These are phyloP conservation scores for Scaptomyza graminum DNA, from an alignment of 1,140 invertebrate genomes.

Conservation along the genomic window DNA sequence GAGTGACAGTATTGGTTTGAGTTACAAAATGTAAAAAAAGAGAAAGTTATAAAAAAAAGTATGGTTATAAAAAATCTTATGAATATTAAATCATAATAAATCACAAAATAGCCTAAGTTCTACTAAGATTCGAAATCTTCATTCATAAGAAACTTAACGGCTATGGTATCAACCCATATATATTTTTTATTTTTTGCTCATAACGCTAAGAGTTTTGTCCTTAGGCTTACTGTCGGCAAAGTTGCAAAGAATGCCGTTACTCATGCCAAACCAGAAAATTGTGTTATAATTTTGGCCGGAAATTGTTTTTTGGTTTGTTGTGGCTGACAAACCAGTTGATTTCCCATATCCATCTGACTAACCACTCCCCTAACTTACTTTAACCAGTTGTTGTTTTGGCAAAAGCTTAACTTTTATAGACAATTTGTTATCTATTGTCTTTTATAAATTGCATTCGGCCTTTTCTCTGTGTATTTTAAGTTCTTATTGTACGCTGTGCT, in stretches of 20 bases:
- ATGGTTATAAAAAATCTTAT: too few relatives aligned
- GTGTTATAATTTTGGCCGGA: constrained; percentile 45
- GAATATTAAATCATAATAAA: too few relatives aligned
- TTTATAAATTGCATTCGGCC: background rate
- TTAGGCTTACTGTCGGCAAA: constrained; percentile 3
- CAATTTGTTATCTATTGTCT: constrained; percentile 16
- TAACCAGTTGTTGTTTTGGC: constrained; percentile 9
- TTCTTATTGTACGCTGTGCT: background rate
- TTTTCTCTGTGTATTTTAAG: background rate
- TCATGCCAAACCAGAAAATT: constrained; percentile 22
- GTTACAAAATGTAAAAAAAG: too few relatives aligned
- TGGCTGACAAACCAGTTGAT: constrained; percentile 58
- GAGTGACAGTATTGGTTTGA: background rate
- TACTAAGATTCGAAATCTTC: too few relatives aligned
- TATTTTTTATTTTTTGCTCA: too few relatives aligned
- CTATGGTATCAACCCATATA: background rate
- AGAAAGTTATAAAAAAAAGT: too few relatives aligned
- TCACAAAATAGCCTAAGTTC: too few relatives aligned
- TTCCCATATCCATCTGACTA: constrained; percentile 17
- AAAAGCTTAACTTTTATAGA: background rate
- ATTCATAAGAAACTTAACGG: too few relatives aligned
- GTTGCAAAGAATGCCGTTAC: constrained; percentile 5
- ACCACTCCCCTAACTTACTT: background rate
- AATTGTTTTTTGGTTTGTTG: constrained; percentile 71
- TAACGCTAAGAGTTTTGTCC: background rate